Conservation (phyloP, 1,140 invertebrate species). For the Lineus longissimus region DNA sequence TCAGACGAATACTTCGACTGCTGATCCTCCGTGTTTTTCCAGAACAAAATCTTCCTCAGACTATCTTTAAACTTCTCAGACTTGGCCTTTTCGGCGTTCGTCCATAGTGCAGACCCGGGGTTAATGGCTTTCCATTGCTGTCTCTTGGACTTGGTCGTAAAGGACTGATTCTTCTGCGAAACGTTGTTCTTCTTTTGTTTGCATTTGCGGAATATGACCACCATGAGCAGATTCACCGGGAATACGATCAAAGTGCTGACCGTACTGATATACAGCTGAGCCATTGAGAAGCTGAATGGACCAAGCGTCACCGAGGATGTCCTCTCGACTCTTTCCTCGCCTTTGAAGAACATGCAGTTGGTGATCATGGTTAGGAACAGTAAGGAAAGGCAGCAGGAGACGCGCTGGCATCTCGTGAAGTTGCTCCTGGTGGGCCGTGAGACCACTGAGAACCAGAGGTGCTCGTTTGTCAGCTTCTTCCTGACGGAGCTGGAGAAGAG, state of each 20-base stretch:
- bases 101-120: slow-evolving; percentile 21
- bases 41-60: slow-evolving; percentile 27
- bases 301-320: slow-evolving; percentile 25
- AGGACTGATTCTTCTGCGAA: slow-evolving; percentile 29
- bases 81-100: slow-evolving; percentile 19
- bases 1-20: slow-evolving; percentile 18
- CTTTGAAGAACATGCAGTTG: slow-evolving; percentile 55
- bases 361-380: slow-evolving; percentile 54
- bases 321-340: slow-evolving; percentile 23
- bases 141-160: slow-evolving; percentile 28
- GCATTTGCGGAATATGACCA: slow-evolving; percentile 45
- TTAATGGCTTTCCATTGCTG: slow-evolving; percentile 38
- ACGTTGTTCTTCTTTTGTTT: slow-evolving; percentile 38
- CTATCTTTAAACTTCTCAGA: slow-evolving; percentile 37
- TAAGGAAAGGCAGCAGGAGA: slow-evolving; percentile 51
- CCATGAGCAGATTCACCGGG: slow-evolving; percentile 43
- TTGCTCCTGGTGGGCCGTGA: slow-evolving; percentile 49
- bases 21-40: slow-evolving; percentile 34
- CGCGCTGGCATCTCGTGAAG: slow-evolving; percentile 53
- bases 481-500: slow-evolving; percentile 51
- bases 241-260: slow-evolving; percentile 47
- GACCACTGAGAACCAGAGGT: slow-evolving; percentile 53
- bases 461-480: slow-evolving; percentile 54
- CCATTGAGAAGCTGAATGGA: slow-evolving; percentile 37
- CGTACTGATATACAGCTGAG: slow-evolving; percentile 44